Evolutionary conservation across 2,888 invertebrate genomes (phyloP).

Genomic region (Phyllotreta striolata): DNA sequence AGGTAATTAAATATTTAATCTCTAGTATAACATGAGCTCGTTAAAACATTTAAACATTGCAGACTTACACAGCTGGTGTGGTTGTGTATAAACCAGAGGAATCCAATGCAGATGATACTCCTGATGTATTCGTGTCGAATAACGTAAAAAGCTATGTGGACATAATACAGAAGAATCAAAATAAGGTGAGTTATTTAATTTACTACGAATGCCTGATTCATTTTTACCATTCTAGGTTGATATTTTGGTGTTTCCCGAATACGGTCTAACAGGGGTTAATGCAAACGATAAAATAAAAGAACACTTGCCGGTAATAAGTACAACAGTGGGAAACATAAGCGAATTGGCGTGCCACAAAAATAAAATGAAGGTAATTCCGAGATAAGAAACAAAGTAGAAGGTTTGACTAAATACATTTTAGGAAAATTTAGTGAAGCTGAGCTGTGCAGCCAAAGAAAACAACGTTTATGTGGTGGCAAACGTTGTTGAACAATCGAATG

Average conservation of each 20-base stretch:
- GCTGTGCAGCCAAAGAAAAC: slow-evolving; percentile 30
- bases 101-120: background rate
- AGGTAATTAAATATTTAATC: slow-evolving; percentile 6
- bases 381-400: too few species aligned
- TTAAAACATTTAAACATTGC: slow-evolving; percentile 7
- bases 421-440: slow-evolving; percentile 19
- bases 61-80: slow-evolving; percentile 33
- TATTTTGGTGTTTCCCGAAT: slow-evolving; percentile 36
- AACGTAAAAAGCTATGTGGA: slow-evolving; percentile 17
- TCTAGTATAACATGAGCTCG: too few species aligned
- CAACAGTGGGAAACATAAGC: slow-evolving; percentile 12
- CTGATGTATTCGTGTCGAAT: background rate
- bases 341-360: slow-evolving; percentile 2
- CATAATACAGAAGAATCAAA: slow-evolving; percentile 7
- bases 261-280: slow-evolving; percentile 25
- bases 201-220: background rate
- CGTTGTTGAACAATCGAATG: slow-evolving; percentile 21
- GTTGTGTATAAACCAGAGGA: slow-evolving; percentile 19
- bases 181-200: slow-evolving; percentile 21
- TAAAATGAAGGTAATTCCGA: slow-evolving; percentile 2
- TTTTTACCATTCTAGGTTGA: slow-evolving; percentile 28
- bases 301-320: slow-evolving; percentile 13
- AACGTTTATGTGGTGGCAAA: slow-evolving; percentile 28
- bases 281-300: background rate
- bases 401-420: background rate